Percentiles rank a stretch among this genome's conserved stretches.
Evolutionary conservation across 1,140 invertebrate species (phyloP).

Genomic region (Leptestheria dahalacensis): DNA sequence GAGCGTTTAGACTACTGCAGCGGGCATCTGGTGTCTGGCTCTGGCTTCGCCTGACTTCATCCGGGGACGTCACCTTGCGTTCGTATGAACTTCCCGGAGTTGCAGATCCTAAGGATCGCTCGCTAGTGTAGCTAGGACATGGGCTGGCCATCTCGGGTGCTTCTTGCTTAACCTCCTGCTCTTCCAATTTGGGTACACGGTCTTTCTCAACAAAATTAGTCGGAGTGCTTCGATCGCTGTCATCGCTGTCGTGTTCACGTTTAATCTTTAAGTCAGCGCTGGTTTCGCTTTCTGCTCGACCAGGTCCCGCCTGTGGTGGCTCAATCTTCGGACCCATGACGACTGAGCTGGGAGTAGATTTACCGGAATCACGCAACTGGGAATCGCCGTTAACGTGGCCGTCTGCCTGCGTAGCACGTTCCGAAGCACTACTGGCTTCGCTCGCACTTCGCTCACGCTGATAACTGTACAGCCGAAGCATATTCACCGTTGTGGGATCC

Average conservation of each 20-base stretch:
- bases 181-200: background rate
- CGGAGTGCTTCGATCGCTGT: conserved; percentile 38
- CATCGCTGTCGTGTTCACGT: conserved; percentile 51
- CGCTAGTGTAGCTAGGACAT: conserved; percentile 12
- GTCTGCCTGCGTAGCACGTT: conserved; percentile 44
- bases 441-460: conserved; percentile 64
- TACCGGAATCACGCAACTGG: conserved; percentile 42
- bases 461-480: conserved; percentile 55
- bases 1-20: conserved; percentile 44
- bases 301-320: conserved; percentile 48
- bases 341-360: conserved; percentile 24
- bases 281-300: conserved; percentile 30
- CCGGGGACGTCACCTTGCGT: conserved; percentile 9
- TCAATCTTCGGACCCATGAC: conserved; percentile 31
- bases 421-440: conserved; percentile 69
- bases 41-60: conserved; percentile 4
- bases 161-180: background rate
- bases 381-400: conserved; percentile 57
- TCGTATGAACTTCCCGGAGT: conserved; percentile 12
- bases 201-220: conserved; percentile 3
- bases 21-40: conserved; percentile 41
- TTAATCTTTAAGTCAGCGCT: conserved; percentile 34
- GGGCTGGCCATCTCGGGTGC: background rate
- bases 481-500: conserved; percentile 64
- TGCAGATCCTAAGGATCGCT: conserved; percentile 12